phyloP scores from a whole-genome alignment of 2,888 invertebrate genomes.

The Arge pagana region DNA sequence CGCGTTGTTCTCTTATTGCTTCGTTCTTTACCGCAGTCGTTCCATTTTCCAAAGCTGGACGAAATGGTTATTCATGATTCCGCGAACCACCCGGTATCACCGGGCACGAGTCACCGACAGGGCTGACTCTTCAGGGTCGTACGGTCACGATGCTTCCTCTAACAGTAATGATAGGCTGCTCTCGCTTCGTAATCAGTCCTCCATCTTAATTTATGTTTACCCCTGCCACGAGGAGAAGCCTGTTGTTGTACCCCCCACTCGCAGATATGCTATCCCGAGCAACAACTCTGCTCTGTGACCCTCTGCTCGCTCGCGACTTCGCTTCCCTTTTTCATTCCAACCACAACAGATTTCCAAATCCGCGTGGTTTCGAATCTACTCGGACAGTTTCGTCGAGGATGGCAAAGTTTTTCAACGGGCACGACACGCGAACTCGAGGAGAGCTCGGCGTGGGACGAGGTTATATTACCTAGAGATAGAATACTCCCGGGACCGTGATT shows the following conservation, averaged over 20 bases:
- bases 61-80: conserved; percentile 20
- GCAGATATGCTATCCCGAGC: too few relatives aligned
- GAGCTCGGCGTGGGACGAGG: too few relatives aligned
- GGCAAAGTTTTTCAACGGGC: too few relatives aligned
- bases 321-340: conserved; percentile 2
- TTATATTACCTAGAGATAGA: too few relatives aligned
- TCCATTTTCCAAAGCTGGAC: too few relatives aligned
- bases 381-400: too few relatives aligned
- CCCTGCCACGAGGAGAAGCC: conserved; percentile 52
- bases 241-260: conserved; percentile 40
- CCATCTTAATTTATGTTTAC: conserved; percentile 57
- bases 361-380: too few relatives aligned
- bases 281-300: conserved; percentile 32
- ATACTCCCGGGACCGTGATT: too few relatives aligned
- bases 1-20: too few relatives aligned
- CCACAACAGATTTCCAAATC: not conserved
- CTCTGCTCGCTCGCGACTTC: conserved; percentile 35
- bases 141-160: conserved; percentile 54
- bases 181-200: conserved; percentile 56
- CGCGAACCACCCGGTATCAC: conserved; percentile 18
- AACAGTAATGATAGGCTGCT: conserved; percentile 55
- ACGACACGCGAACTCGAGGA: too few relatives aligned
- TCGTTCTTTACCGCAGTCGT: too few relatives aligned
- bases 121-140: conserved; percentile 47
- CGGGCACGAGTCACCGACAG: conserved; percentile 11